A percentile compares a stretch with the other conserved stretches of the same genome.
Conservation (phyloP, 2,797 vertebrate species). For the Pangasius macronema region DNA sequence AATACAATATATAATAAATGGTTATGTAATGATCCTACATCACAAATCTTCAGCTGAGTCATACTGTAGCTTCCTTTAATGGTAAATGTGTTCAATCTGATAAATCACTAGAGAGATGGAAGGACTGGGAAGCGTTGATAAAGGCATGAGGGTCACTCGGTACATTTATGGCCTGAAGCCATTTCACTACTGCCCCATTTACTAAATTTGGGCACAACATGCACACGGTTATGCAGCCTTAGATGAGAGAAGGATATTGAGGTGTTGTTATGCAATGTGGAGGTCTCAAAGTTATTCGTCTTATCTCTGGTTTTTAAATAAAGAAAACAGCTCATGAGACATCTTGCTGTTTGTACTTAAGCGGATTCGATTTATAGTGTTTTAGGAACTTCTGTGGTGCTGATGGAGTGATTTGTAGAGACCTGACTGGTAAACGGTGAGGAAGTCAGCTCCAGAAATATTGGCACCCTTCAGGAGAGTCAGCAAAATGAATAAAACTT, state of each 20-base stretch:
- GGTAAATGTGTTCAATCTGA: background rate
- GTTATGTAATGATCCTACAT: background rate
- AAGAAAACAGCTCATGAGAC: background rate
- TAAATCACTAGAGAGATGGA: constrained; percentile 8
- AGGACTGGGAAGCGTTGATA: constrained; percentile 16
- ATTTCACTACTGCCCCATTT: constrained; percentile 50
- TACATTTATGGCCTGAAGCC: constrained; percentile 46
- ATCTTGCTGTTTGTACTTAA: background rate
- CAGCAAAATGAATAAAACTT: background rate
- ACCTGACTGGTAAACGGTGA: background rate
- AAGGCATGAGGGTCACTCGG: constrained; percentile 47
- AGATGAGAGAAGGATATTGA: constrained; percentile 20
- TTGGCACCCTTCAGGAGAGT: background rate
- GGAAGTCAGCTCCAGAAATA: background rate
- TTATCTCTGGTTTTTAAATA: background rate
- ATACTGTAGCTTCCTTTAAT: background rate
- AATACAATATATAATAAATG: background rate
- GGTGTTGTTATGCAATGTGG: background rate
- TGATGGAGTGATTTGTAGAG: background rate
- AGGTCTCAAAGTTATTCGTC: background rate
- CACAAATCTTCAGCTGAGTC: background rate
- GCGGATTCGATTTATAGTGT: background rate
- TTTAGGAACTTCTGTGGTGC: background rate
- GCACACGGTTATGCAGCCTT: constrained; percentile 15
- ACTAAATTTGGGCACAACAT: constrained; percentile 48